A percentile compares a stretch with the other conserved stretches of the same genome.
phyloP scores from a whole-genome alignment of 2,888 invertebrate species.

The Scrobipalpa atriplicella region DNA sequence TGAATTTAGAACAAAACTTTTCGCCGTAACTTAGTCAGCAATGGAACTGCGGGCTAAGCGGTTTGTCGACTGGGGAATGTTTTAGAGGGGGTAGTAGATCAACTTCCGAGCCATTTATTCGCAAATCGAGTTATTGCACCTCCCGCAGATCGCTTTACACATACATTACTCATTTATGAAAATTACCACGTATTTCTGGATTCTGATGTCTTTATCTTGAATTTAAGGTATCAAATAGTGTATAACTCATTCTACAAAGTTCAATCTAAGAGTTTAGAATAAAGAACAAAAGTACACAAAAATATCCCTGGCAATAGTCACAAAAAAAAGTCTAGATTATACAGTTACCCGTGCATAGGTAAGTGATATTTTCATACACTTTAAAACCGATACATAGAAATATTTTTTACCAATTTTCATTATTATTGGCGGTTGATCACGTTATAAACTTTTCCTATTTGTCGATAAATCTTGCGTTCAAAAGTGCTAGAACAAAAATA shows the following conservation, averaged over 20 bases:
- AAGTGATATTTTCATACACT: too few species aligned
- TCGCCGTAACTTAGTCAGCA: slow-evolving; percentile 58
- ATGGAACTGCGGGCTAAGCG: slow-evolving; percentile 60
- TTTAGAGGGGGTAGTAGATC: slow-evolving; percentile 64
- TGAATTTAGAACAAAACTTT: slow-evolving; percentile 58
- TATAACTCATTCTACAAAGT: too few species aligned
- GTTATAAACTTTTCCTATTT: not conserved
- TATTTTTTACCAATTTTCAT: not conserved
- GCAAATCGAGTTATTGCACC: slow-evolving; percentile 80
- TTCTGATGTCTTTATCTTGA: slow-evolving; percentile 47
- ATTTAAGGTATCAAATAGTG: not conserved
- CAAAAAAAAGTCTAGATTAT: too few species aligned
- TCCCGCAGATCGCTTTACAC: slow-evolving; percentile 73
- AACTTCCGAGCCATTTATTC: slow-evolving; percentile 79
- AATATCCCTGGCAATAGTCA: too few species aligned
- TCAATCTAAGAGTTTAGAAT: too few species aligned
- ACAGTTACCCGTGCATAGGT: too few species aligned
- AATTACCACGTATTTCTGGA: slow-evolving; percentile 52
- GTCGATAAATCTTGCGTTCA: not conserved
- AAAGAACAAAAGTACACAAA: too few species aligned
- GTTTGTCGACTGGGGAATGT: slow-evolving; percentile 54
- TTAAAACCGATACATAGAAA: too few species aligned
- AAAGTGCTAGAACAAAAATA: slow-evolving; percentile 10
- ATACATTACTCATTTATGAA: slow-evolving; percentile 75
- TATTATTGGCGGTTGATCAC: slow-evolving; percentile 4